These are phyloP conservation scores for Melanargia galathea DNA, from an alignment of 2,888 invertebrate genomes.

Conservation along the genomic window DNA sequence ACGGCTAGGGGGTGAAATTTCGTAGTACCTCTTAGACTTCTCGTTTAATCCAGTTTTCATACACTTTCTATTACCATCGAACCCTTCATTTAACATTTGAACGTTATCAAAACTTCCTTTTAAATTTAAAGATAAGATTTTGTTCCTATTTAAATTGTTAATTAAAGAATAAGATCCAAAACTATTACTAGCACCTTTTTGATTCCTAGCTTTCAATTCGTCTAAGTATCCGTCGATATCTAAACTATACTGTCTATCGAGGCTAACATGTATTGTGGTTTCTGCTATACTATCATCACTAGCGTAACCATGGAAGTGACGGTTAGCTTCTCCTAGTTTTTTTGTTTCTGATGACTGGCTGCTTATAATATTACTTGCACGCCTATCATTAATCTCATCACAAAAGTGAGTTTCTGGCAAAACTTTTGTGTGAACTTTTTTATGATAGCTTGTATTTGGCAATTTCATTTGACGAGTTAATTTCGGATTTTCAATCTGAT, in stretches of 20 bases:
- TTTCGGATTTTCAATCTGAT: slow-evolving; percentile 1
- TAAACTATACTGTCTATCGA: slow-evolving; percentile 59
- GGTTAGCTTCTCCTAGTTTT: slow-evolving; percentile 40
- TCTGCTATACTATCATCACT: slow-evolving; percentile 78
- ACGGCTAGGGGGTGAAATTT: slow-evolving; percentile 18
- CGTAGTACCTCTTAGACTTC: slow-evolving; percentile 40
- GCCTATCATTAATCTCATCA: slow-evolving; percentile 5
- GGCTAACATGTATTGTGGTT: slow-evolving; percentile 75
- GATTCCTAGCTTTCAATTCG: slow-evolving; percentile 21
- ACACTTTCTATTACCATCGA: slow-evolving; percentile 18
- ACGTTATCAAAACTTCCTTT: slow-evolving; percentile 54
- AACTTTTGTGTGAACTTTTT: slow-evolving; percentile 4
- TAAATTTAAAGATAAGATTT: slow-evolving; percentile 62
- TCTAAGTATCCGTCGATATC: slow-evolving; percentile 44
- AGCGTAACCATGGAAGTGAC: slow-evolving; percentile 78
- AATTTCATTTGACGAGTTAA: slow-evolving; percentile 5
- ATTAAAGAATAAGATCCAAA: slow-evolving; percentile 26
- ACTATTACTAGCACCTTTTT: slow-evolving; percentile 15
- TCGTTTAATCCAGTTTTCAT: slow-evolving; percentile 46
- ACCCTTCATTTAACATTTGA: slow-evolving; percentile 10
- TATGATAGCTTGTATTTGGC: slow-evolving; percentile 4
- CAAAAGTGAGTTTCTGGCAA: slow-evolving; percentile 27
- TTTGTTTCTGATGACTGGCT: slow-evolving; percentile 14
- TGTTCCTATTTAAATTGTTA: slow-evolving; percentile 51
- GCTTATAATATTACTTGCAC: neutral